These are phyloP conservation scores for Elgaria multicarinata DNA, from an alignment of 2,113 vertebrate genomes.

Conservation along the genomic window DNA sequence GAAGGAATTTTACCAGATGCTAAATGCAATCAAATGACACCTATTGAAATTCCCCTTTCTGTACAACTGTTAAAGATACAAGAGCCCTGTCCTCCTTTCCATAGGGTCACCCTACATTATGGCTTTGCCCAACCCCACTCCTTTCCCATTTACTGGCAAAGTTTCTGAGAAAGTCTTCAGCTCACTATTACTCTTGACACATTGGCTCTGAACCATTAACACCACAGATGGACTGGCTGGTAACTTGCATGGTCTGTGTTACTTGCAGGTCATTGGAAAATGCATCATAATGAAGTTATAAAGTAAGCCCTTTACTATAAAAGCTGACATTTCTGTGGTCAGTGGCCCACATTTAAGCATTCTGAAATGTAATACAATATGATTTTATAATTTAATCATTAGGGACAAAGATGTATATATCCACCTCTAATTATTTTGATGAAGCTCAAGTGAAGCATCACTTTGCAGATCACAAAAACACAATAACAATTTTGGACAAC, in stretches of 20 bases:
- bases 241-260: neutral
- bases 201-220: neutral
- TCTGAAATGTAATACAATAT: conserved; percentile 3
- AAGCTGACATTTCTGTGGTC: conserved; percentile 6
- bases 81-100: too few species aligned
- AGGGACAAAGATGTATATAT: too few species aligned
- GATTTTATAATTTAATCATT: neutral
- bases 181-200: too few species aligned
- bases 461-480: neutral
- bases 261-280: neutral
- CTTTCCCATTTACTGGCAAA: neutral
- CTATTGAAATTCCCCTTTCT: too few species aligned
- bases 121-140: neutral
- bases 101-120: too few species aligned
- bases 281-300: neutral
- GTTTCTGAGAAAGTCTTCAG: neutral
- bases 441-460: neutral
- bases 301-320: neutral
- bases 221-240: neutral
- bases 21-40: too few species aligned
- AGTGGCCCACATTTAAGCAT: conserved; percentile 5
- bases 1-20: too few species aligned
- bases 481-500: conserved; percentile 15
- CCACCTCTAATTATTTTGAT: neutral
- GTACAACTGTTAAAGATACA: too few species aligned